Percentiles rank a stretch among this genome's conserved stretches.
phyloP scores from a whole-genome alignment of 1,140 invertebrate species.

The Drosophila willistoni region DNA sequence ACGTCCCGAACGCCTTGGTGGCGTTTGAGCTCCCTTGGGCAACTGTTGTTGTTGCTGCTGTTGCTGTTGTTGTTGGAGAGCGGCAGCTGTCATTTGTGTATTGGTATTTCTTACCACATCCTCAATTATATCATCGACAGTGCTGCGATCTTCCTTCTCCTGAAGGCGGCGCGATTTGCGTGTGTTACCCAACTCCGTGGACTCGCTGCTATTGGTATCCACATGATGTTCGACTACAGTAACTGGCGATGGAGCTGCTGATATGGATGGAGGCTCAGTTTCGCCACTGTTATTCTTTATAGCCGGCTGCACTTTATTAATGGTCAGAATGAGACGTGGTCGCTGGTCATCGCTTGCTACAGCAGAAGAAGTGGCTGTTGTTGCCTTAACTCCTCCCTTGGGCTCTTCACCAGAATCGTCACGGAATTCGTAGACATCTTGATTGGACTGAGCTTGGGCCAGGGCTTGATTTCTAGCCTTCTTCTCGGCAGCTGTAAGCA shows the following conservation, averaged over 20 bases:
- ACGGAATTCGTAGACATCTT: constrained; percentile 92
- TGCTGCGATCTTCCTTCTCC: constrained; percentile 89
- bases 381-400: constrained; percentile 76
- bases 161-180: constrained; percentile 91
- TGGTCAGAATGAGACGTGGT: constrained; percentile 90
- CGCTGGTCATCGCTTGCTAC: constrained; percentile 84
- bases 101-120: constrained; percentile 90
- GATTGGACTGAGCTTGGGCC: constrained; percentile 44
- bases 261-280: constrained; percentile 41
- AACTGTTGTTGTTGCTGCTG: constrained; percentile 59
- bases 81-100: constrained; percentile 63
- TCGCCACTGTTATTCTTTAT: constrained; percentile 51
- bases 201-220: constrained; percentile 84
- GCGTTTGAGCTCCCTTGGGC: constrained; percentile 77
- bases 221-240: constrained; percentile 30
- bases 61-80: constrained; percentile 47
- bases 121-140: constrained; percentile 93
- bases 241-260: constrained; percentile 22
- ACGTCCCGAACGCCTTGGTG: constrained; percentile 66
- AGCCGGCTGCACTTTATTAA: constrained; percentile 84
- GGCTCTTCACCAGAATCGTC: constrained; percentile 90
- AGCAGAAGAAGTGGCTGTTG: constrained; percentile 10
- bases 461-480: constrained; percentile 69
- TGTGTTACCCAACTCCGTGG: constrained; percentile 88
- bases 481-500: constrained; percentile 69